A percentile compares a stretch with the other conserved stretches of the same genome.
These are phyloP conservation scores for Tetramorium bicarinatum DNA, from an alignment of 2,888 invertebrate species.

Conservation along the genomic window DNA sequence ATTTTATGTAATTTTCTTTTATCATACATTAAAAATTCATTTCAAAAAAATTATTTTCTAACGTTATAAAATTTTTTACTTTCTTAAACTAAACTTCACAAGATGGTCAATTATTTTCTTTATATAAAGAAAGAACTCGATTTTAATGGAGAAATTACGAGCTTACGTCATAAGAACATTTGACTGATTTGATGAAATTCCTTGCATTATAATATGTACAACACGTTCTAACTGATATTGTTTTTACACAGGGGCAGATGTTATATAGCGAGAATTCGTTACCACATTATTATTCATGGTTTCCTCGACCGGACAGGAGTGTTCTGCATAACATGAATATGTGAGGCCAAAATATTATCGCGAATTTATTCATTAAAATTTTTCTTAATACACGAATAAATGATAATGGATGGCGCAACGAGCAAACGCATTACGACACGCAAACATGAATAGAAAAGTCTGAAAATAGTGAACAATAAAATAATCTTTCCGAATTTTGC, in stretches of 20 bases:
- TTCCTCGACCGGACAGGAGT: conserved; percentile 39
- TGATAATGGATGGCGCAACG: conserved; percentile 33
- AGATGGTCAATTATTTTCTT: not conserved
- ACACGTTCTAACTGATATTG: conserved; percentile 30
- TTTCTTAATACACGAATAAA: conserved; percentile 51
- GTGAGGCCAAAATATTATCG: conserved; percentile 40
- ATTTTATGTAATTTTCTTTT: not conserved
- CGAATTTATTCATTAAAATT: conserved; percentile 57
- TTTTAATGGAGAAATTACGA: not conserved
- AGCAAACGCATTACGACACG: conserved; percentile 7
- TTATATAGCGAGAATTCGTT: conserved; percentile 25
- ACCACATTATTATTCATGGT: conserved; percentile 48
- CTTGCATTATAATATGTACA: conserved; percentile 3
- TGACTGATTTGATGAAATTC: conserved; percentile 1
- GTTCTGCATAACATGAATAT: conserved; percentile 55
- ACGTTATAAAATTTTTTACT: not conserved
- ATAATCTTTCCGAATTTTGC: not conserved
- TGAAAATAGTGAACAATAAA: not conserved
- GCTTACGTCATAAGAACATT: not conserved
- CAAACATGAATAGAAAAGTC: not conserved
- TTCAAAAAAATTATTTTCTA: not conserved
- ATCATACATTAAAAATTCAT: not conserved
- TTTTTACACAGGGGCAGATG: conserved; percentile 40
- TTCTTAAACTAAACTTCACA: not conserved
- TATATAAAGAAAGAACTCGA: not conserved